phyloP scores from a whole-genome alignment of 2,113 vertebrate species.

The Columba livia region DNA sequence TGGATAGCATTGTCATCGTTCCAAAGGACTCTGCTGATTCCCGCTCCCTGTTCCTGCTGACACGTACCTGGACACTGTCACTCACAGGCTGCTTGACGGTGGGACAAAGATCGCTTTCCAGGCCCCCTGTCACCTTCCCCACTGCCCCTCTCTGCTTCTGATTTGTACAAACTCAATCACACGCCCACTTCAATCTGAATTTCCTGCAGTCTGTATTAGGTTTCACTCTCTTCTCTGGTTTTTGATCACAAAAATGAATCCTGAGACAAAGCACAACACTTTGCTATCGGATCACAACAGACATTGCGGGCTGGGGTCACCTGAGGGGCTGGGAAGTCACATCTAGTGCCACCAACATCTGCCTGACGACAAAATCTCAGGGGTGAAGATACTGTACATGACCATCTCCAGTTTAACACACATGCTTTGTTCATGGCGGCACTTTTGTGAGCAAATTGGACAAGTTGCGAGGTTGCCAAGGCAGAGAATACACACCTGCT shows the following conservation, averaged over 20 bases:
- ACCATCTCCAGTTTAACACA: background rate
- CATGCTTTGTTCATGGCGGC: background rate
- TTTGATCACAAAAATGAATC: background rate
- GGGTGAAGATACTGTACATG: accelerated
- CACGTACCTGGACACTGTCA: background rate
- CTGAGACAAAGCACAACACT: background rate
- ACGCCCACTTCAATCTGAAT: background rate
- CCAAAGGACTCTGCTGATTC: background rate
- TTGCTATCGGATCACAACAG: accelerated
- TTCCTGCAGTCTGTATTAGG: background rate
- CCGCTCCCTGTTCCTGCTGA: background rate
- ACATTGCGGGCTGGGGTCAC: accelerated
- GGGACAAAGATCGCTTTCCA: background rate
- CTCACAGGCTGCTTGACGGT: background rate
- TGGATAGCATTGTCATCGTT: background rate
- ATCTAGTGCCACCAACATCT: background rate
- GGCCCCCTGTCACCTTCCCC: background rate
- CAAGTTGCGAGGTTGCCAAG: background rate
- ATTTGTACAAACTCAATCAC: background rate
- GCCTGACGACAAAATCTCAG: background rate
- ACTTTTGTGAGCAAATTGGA: background rate
- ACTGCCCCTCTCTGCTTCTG: background rate
- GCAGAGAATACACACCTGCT: background rate
- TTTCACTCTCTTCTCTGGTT: background rate
- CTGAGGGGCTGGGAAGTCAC: background rate